Evolutionary conservation across 2,888 invertebrate species (phyloP).

Genomic region (Spisula solida): DNA sequence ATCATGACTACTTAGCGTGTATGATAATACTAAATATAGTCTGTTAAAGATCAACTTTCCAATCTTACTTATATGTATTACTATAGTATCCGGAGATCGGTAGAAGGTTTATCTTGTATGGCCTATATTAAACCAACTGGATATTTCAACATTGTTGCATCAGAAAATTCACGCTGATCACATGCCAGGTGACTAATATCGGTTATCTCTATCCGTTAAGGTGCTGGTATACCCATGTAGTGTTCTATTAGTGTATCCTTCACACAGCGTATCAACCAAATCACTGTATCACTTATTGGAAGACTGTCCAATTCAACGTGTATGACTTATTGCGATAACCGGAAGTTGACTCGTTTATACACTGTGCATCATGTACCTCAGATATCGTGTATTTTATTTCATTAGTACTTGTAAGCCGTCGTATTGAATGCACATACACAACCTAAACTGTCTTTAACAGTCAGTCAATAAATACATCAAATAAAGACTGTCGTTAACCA

Average conservation of each 20-base stretch:
- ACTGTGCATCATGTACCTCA: too few relatives aligned
- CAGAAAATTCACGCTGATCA: not conserved
- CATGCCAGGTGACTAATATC: conserved; percentile 12
- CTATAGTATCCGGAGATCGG: not conserved
- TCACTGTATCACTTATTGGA: too few relatives aligned
- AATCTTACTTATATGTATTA: not conserved
- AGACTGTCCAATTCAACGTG: too few relatives aligned
- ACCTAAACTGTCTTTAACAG: too few relatives aligned
- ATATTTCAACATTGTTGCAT: conserved; percentile 21
- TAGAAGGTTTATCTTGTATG: not conserved
- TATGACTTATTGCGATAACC: too few relatives aligned
- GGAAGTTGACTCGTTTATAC: too few relatives aligned
- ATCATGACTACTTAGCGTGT: not conserved
- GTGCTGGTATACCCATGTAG: not conserved
- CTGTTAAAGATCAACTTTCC: not conserved
- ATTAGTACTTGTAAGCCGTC: too few relatives aligned
- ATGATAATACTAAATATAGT: not conserved
- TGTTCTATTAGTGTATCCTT: not conserved
- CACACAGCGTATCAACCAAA: too few relatives aligned
- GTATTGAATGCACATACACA: too few relatives aligned
- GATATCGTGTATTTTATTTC: not conserved
- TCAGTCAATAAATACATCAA: too few relatives aligned
- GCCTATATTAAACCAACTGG: not conserved
- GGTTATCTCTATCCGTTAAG: not conserved
- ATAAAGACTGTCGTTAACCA: too few relatives aligned